Base-by-base conservation (phyloP, 2,797 vertebrate species). In the Momotus momota region DNA sequence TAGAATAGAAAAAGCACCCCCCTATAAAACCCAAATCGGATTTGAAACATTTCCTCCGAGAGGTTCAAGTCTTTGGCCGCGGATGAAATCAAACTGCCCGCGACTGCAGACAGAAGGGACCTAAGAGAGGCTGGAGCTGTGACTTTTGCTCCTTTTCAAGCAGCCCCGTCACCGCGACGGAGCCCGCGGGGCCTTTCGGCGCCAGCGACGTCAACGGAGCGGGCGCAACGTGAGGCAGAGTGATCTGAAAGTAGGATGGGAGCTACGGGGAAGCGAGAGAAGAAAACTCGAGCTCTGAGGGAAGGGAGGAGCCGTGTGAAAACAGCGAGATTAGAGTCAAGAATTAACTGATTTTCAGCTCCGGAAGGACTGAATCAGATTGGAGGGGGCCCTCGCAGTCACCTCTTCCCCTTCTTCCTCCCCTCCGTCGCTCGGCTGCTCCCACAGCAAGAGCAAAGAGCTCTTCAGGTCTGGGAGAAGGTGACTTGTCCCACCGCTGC, bases 231-330 rank as follows among this genome's bases (percentile, higher is more conserved):
- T 0, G 8, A 35, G 65, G 60, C 38, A 55, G 25, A 55, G 62
- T 1, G 38, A 73, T 41, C 86, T 31, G 43, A 77, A 81, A 40
- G 41, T 14, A 31, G 81, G 52, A 19, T 67, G 52, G 74, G 60
- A 70, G 67, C 67, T 52, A 12, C 0, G 0, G 49, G 60, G 38
- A 38, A 27, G 22, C 1, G 2, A 52, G 66, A 51, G 65, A 25
- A 69, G 25, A 15, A 61, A 72, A 72, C 69, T 19, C 45, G 14
- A 81, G 11, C 35, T 64, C n/a, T 6, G 38, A 79, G 75, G 90
- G 72, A 55, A 67, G 41, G 87, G 67, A 94, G 84, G 69, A 85
- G 64, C 45, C 3, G 18, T 0, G 0, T 19, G 75, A 67, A 66
- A 73, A 35, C 45, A 25, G 40, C 1, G 3, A 84, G 86, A 82